Conservation (phyloP, 2,113 vertebrate genomes). For the Arvicanthis niloticus region DNA sequence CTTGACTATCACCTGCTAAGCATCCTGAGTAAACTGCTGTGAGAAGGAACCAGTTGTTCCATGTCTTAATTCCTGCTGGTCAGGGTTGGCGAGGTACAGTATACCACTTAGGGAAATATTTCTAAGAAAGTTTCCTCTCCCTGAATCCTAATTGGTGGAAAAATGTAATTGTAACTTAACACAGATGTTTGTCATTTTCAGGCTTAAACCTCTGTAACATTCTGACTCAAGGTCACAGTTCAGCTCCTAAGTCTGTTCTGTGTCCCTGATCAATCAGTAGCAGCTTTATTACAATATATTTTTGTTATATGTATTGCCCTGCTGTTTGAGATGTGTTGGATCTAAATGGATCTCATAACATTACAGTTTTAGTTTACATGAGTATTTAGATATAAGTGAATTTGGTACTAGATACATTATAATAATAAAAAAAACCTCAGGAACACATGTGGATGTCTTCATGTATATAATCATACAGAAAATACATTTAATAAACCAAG, state of each 20-base stretch:
- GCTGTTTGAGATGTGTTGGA: not conserved
- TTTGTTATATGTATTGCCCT: not conserved
- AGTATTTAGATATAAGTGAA: not conserved
- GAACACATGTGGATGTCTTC: not conserved
- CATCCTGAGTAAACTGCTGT: too few species aligned
- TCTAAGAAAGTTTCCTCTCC: not conserved
- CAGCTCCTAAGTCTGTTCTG: not conserved
- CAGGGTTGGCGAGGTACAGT: too few species aligned
- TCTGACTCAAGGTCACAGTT: not conserved
- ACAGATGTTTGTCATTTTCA: not conserved
- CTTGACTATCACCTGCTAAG: too few species aligned
- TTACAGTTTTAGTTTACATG: not conserved
- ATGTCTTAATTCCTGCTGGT: too few species aligned
- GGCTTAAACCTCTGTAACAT: not conserved
- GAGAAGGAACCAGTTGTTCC: too few species aligned
- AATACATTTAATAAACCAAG: not conserved
- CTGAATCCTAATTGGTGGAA: not conserved
- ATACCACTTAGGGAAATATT: too few species aligned
- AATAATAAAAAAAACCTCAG: not conserved
- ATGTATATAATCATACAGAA: not conserved
- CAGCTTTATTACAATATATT: not conserved
- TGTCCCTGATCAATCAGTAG: not conserved
- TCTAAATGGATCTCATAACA: not conserved
- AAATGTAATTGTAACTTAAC: not conserved
- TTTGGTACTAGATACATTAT: not conserved